Percentiles rank a stretch among this genome's conserved stretches.
Conservation (phyloP, 2,888 invertebrate species). For the Ernsta delagoae region DNA sequence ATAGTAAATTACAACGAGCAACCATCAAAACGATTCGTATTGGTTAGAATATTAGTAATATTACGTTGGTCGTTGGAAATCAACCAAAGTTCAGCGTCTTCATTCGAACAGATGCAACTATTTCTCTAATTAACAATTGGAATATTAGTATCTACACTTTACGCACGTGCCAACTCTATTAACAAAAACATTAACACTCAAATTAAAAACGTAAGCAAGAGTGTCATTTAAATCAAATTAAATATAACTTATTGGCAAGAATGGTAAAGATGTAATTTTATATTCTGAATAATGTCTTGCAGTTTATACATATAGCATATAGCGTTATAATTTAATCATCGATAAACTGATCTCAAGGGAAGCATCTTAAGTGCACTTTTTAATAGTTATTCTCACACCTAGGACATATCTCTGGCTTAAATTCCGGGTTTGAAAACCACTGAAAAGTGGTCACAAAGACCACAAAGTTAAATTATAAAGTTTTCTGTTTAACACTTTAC, state of each 20-base stretch:
- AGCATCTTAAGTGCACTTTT: too few species aligned
- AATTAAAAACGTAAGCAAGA: neutral
- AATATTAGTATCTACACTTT: neutral
- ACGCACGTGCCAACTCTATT: constrained; percentile 16
- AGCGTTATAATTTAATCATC: too few species aligned
- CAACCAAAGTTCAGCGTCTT: constrained; percentile 5
- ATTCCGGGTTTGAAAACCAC: too few species aligned
- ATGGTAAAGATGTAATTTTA: neutral
- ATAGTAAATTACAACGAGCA: too few species aligned
- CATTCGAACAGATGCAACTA: constrained; percentile 13
- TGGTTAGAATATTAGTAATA: neutral
- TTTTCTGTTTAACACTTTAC: too few species aligned
- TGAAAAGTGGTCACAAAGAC: too few species aligned
- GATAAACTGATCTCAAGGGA: too few species aligned
- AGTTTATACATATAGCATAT: too few species aligned
- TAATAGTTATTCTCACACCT: too few species aligned
- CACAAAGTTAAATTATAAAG: too few species aligned
- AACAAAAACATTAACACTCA: neutral
- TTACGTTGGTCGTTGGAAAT: neutral
- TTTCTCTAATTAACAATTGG: constrained; percentile 18
- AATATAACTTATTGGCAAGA: neutral
- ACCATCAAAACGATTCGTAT: neutral
- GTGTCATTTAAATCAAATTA: neutral
- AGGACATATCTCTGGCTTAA: too few species aligned
- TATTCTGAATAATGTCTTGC: too few species aligned